phyloP scores from a whole-genome alignment of 2,113 vertebrate genomes.

The Chamaea fasciata region DNA sequence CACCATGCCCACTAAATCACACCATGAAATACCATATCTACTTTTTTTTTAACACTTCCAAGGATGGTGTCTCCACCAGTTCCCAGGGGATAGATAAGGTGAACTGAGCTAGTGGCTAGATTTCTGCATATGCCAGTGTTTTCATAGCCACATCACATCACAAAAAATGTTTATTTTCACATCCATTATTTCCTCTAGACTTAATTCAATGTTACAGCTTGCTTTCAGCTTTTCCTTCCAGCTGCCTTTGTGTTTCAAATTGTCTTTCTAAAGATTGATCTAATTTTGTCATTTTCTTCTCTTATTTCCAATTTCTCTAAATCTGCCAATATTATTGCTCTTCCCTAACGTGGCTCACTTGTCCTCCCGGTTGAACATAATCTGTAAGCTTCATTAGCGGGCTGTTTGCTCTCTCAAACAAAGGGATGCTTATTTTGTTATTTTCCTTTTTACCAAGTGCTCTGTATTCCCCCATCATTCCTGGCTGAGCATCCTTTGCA shows the following conservation, averaged over 20 bases:
- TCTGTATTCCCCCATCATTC: neutral
- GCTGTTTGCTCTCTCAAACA: neutral
- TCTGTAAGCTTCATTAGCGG: conserved; percentile 25
- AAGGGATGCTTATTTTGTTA: neutral
- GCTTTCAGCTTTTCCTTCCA: conserved; percentile 35
- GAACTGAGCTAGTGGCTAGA: neutral
- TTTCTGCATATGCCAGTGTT: neutral
- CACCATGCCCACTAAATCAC: neutral
- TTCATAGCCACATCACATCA: neutral
- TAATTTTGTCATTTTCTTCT: conserved; percentile 50
- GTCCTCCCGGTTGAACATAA: conserved; percentile 1
- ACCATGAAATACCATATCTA: neutral
- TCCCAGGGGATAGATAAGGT: neutral
- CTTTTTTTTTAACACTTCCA: neutral
- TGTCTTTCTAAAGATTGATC: conserved; percentile 24
- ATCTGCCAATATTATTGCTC: neutral
- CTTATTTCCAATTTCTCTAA: conserved; percentile 50
- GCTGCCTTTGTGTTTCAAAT: conserved; percentile 27
- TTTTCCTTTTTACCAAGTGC: neutral
- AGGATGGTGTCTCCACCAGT: neutral
- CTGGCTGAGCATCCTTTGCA: neutral
- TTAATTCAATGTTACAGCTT: neutral
- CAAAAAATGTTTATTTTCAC: neutral
- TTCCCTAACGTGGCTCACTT: neutral
- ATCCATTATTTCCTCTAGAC: neutral